These are phyloP conservation scores for Chlorops oryzae DNA, from an alignment of 1,140 invertebrate species.

Conservation along the genomic window DNA sequence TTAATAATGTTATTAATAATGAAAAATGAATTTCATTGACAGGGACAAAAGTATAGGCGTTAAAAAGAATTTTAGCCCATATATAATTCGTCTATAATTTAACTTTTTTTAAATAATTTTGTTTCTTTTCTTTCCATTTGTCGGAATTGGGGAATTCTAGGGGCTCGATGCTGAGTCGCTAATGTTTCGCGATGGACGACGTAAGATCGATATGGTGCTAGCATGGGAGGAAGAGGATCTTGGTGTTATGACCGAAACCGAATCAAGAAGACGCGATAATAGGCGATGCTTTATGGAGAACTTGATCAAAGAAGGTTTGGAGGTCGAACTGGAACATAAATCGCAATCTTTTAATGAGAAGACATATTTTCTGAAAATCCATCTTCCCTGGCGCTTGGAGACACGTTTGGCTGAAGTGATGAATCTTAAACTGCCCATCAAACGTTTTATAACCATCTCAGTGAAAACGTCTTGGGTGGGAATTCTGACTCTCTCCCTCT, in stretches of 20 bases:
- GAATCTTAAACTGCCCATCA: slow-evolving; percentile 83
- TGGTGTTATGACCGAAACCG: slow-evolving; percentile 70
- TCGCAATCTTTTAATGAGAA: slow-evolving; percentile 76
- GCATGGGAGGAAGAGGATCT: slow-evolving; percentile 76
- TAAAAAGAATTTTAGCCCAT: too few species aligned
- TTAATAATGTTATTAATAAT: neutral
- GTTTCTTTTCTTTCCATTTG: too few species aligned
- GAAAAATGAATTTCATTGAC: too few species aligned
- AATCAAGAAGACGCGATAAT: slow-evolving; percentile 61
- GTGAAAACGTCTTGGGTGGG: slow-evolving; percentile 72
- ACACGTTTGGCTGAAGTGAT: slow-evolving; percentile 82
- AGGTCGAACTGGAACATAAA: slow-evolving; percentile 77
- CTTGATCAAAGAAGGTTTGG: slow-evolving; percentile 55
- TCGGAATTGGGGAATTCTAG: slow-evolving; percentile 28
- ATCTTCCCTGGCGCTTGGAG: slow-evolving; percentile 86
- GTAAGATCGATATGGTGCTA: slow-evolving; percentile 85
- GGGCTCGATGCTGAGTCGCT: slow-evolving; percentile 59
- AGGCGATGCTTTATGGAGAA: slow-evolving; percentile 65
- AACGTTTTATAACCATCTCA: slow-evolving; percentile 75
- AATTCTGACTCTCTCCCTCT: too few species aligned
- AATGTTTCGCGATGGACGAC: slow-evolving; percentile 73
- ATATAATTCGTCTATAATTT: too few species aligned
- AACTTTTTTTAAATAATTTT: neutral
- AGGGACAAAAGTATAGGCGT: too few species aligned
- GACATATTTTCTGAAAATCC: slow-evolving; percentile 86